Evolutionary conservation across 2,113 vertebrate genomes (phyloP).

Genomic region (Antigone vipio): DNA sequence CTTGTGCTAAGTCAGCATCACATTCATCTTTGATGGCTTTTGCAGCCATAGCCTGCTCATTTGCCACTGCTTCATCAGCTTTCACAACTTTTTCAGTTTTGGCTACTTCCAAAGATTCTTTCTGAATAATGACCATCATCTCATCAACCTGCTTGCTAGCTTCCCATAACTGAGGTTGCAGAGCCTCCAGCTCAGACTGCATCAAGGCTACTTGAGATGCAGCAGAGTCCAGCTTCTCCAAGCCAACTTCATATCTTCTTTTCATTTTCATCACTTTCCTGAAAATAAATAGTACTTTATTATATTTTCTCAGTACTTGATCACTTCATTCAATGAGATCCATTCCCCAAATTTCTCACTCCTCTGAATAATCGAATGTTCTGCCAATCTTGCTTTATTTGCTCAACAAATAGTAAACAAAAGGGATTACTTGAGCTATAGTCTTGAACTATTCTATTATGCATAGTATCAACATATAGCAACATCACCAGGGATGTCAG

Average conservation of each 20-base stretch:
- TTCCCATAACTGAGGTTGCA: slow-evolving; percentile 85
- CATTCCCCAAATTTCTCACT: background rate
- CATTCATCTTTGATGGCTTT: slow-evolving; percentile 94
- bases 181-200: slow-evolving; percentile 85
- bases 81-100: slow-evolving; percentile 87
- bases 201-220: slow-evolving; percentile 84
- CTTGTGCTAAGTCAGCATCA: slow-evolving; percentile 85
- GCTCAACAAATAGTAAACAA: background rate
- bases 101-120: slow-evolving; percentile 87
- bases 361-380: background rate
- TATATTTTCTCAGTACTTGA: background rate
- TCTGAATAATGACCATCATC: slow-evolving; percentile 85
- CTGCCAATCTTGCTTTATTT: background rate
- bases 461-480: background rate
- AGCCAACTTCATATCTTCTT: slow-evolving; percentile 84
- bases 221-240: slow-evolving; percentile 88
- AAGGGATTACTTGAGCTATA: background rate
- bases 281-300: background rate
- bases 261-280: slow-evolving; percentile 89
- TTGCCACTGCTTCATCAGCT: slow-evolving; percentile 83
- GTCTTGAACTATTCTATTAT: background rate
- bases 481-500: background rate
- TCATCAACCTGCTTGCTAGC: slow-evolving; percentile 88
- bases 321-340: background rate
- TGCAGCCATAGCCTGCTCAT: slow-evolving; percentile 87